A percentile compares a stretch with the other conserved stretches of the same genome.
Evolutionary conservation across 2,113 vertebrate genomes (phyloP).

Genomic region (Hyaena hyaena): DNA sequence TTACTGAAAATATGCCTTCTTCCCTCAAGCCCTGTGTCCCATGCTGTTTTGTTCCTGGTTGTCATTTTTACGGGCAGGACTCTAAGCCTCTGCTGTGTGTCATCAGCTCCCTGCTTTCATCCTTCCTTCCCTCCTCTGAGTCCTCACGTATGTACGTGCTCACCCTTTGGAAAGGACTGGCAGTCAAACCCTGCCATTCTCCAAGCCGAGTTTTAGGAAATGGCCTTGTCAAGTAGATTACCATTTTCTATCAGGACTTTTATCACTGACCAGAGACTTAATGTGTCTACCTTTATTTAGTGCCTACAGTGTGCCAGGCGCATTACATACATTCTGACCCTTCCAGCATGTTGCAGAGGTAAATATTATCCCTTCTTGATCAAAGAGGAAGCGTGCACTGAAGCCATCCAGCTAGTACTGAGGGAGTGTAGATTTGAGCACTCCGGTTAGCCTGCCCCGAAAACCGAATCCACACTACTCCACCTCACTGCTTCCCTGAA

Average conservation of each 20-base stretch:
- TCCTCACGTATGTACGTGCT: background rate
- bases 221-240: background rate
- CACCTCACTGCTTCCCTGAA: background rate
- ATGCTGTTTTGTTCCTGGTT: background rate
- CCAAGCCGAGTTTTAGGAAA: background rate
- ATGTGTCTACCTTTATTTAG: background rate
- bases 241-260: background rate
- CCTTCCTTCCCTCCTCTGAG: background rate
- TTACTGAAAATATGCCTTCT: background rate
- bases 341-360: background rate
- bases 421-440: background rate
- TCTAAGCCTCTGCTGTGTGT: background rate
- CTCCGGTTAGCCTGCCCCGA: background rate
- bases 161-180: background rate
- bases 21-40: background rate
- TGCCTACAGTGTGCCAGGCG: background rate
- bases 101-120: background rate
- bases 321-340: background rate
- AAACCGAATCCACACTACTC: background rate
- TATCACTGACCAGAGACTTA: background rate
- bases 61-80: background rate
- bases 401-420: background rate
- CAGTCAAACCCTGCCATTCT: background rate
- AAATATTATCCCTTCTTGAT: constrained; percentile 4
- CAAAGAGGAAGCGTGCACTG: background rate